phyloP scores from a whole-genome alignment of 2,797 vertebrate genomes.

The Onychomys arenicola region DNA sequence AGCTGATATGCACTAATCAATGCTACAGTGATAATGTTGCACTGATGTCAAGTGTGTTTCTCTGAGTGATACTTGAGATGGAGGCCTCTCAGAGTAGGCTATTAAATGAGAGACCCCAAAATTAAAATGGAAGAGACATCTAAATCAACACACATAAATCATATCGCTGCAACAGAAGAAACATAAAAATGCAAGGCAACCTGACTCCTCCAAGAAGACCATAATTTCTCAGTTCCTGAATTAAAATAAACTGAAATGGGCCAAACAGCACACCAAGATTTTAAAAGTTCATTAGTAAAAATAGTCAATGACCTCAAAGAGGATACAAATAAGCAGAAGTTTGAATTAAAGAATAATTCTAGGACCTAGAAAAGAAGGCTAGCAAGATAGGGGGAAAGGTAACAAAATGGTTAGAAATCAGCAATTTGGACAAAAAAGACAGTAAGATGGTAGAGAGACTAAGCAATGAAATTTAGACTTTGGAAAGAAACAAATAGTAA shows the following conservation, averaged over 20 bases:
- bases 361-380: neutral
- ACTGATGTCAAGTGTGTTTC: neutral
- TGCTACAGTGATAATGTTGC: neutral
- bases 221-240: neutral
- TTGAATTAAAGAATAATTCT: neutral
- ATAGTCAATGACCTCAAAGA: neutral
- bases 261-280: neutral
- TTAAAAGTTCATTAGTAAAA: neutral
- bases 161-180: neutral
- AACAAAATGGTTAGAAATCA: neutral
- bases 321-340: neutral
- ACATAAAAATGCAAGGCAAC: neutral
- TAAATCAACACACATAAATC: neutral
- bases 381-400: neutral
- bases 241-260: neutral
- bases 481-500: neutral
- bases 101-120: neutral
- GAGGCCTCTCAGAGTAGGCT: neutral
- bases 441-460: neutral
- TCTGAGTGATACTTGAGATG: neutral
- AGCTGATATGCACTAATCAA: neutral
- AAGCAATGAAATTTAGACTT: neutral
- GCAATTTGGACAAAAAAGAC: neutral
- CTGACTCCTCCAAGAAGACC: neutral
- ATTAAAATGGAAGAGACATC: neutral